A percentile compares a stretch with the other conserved stretches of the same genome.
These are phyloP conservation scores for Notarius quadriscutis DNA, from an alignment of 2,113 vertebrate genomes.

Conservation along the genomic window DNA sequence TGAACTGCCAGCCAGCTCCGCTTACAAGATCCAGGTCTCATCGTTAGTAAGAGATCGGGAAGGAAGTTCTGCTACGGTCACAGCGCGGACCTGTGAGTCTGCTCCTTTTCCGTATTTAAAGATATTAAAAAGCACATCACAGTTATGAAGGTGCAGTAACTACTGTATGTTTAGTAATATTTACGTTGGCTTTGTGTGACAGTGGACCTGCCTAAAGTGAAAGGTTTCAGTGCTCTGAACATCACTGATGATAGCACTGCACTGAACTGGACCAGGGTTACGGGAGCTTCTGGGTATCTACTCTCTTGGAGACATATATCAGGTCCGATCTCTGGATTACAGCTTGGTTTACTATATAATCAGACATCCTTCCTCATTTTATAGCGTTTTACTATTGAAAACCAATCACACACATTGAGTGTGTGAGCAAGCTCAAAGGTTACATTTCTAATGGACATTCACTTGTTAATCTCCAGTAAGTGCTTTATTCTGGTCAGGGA, in stretches of 20 bases:
- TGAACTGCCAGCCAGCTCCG: slow-evolving; percentile 73
- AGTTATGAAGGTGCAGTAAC: neutral
- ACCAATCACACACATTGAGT: neutral
- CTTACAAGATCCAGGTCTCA: slow-evolving; percentile 79
- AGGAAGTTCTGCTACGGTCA: slow-evolving; percentile 74
- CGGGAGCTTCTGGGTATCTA: slow-evolving; percentile 72
- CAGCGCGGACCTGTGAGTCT: slow-evolving; percentile 80
- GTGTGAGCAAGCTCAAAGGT: neutral
- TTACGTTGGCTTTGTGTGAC: slow-evolving; percentile 28
- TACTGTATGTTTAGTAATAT: neutral
- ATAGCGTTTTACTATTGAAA: neutral
- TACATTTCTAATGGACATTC: neutral
- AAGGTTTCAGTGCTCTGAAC: slow-evolving; percentile 68
- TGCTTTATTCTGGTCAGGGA: neutral
- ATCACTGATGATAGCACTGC: slow-evolving; percentile 67
- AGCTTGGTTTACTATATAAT: neutral
- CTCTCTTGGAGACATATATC: slow-evolving; percentile 81
- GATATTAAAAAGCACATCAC: neutral
- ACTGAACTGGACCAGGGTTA: slow-evolving; percentile 76
- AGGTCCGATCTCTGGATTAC: slow-evolving; percentile 64
- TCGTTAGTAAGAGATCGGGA: slow-evolving; percentile 66
- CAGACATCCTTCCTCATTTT: neutral
- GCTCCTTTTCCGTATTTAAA: neutral
- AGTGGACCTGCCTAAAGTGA: slow-evolving; percentile 82
- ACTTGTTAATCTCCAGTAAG: neutral